Evolutionary conservation across 1,140 invertebrate genomes (phyloP), one percentile per base, ranked within the genome.

Genomic region (Bombus terrestris): DNA sequence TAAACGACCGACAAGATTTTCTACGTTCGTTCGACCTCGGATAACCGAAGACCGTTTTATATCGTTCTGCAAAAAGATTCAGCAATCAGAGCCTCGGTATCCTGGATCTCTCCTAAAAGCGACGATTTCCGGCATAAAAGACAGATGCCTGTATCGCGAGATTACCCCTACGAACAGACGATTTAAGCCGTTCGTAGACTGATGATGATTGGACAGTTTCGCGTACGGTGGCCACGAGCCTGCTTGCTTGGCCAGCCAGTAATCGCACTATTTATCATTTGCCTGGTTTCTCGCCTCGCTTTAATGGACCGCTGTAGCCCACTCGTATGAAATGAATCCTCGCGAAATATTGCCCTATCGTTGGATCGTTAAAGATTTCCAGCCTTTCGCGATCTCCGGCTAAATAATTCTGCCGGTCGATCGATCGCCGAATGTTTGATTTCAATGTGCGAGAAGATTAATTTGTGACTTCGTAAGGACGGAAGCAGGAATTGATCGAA

Each of bases 221-320:
- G 85, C 83, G 87, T 87, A 83, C 74, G 72, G 81, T 86, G 90
- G 86, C 85, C 82, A 84, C 83, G 53, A 87, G 81, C 39, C 74
- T 76, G 78, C 81, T 47, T 77, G 47, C 69, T n/a, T 22, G 62
- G 41, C 41, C 22, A 76, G 28, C 72, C 86, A 57, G 80, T 94
- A 94, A 94, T 94, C 93, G 92, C 91, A 91, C 92, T 92, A 94
- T 94, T 94, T 93, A 94, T 94, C 92, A 94, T 91, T 91, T 88
- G 77, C 77, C 79, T 77, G 81, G 79, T 80, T 92, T 92, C 92
- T 91, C 90, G 87, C 89, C 88, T 92, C 47, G 73, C 83, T 88
- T 83, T 90, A 87, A 91, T 88, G 85, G 81, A 57, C 80, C 41
- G 81, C 86, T 77, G 85, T 91, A 88, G 92, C 83, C 93, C 92